phyloP scores from a whole-genome alignment of 2,888 invertebrate genomes.

The Xestobium rufovillosum region DNA sequence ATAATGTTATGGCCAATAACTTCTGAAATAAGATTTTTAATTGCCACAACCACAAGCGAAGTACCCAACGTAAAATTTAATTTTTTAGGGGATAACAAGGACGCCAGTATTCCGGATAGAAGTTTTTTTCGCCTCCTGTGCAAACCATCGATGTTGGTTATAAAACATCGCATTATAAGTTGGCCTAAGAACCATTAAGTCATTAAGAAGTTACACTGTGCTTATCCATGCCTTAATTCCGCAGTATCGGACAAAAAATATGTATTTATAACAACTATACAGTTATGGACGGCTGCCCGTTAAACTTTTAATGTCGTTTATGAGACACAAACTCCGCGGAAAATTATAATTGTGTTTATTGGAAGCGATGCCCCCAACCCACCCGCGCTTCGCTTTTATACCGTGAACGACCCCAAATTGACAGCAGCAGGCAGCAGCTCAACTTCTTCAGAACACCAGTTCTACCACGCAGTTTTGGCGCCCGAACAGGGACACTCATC shows the following conservation, averaged over 20 bases:
- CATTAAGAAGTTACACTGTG: slow-evolving; percentile 25
- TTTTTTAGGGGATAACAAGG: slow-evolving; percentile 14
- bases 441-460: no score
- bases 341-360: not conserved
- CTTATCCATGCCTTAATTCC: slow-evolving; percentile 25
- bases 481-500: no score
- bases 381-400: no score
- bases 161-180: slow-evolving; percentile 24
- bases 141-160: slow-evolving; percentile 19
- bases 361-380: no score
- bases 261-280: slow-evolving; percentile 21
- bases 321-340: not conserved
- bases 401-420: no score
- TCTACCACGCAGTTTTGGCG: no score
- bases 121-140: slow-evolving; percentile 13
- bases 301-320: slow-evolving; percentile 11
- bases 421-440: no score
- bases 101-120: slow-evolving; percentile 12
- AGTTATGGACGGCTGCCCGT: slow-evolving; percentile 19
- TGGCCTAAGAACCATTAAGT: slow-evolving; percentile 24
- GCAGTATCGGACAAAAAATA: slow-evolving; percentile 18
- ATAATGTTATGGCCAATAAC: slow-evolving; percentile 30
- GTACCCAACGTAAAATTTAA: slow-evolving; percentile 6
- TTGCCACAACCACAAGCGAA: slow-evolving; percentile 17
- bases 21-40: slow-evolving; percentile 30